These are phyloP conservation scores for Thyatira batis DNA, from an alignment of 2,888 invertebrate genomes.

Conservation along the genomic window DNA sequence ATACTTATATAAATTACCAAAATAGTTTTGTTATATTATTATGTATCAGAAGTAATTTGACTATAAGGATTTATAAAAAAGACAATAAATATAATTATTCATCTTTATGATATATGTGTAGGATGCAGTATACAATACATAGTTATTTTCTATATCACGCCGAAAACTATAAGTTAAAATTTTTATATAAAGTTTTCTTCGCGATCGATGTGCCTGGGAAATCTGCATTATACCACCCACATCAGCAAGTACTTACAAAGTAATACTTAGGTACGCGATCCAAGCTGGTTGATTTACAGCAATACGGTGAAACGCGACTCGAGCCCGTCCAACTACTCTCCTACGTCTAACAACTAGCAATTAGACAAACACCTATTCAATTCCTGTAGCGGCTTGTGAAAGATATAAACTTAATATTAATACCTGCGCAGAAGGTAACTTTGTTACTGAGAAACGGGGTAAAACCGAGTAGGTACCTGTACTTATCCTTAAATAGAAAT, in stretches of 20 bases:
- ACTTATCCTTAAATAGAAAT: no score
- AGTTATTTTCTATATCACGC: no score
- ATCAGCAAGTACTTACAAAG: not conserved
- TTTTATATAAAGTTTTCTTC: not conserved
- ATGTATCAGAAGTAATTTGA: no score
- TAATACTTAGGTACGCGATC: conserved; percentile 15
- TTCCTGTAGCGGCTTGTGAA: conserved; percentile 11
- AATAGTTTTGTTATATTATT: no score
- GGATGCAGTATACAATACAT: no score
- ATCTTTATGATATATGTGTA: no score
- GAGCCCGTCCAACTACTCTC: conserved; percentile 44
- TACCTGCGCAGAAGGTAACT: not conserved
- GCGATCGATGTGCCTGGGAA: not conserved
- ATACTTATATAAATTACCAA: no score
- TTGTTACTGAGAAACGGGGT: no score
- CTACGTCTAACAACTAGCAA: conserved; percentile 38
- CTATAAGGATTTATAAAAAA: no score
- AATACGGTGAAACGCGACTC: conserved; percentile 48
- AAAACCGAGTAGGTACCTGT: not conserved
- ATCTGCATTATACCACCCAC: not conserved
- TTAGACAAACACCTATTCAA: conserved; percentile 36
- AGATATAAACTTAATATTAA: not conserved
- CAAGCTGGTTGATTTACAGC: conserved; percentile 37
- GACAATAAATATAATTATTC: no score
- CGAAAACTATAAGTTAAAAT: not conserved